These are phyloP conservation scores for Argopecten irradians DNA, from an alignment of 1,140 invertebrate species.

Conservation along the genomic window DNA sequence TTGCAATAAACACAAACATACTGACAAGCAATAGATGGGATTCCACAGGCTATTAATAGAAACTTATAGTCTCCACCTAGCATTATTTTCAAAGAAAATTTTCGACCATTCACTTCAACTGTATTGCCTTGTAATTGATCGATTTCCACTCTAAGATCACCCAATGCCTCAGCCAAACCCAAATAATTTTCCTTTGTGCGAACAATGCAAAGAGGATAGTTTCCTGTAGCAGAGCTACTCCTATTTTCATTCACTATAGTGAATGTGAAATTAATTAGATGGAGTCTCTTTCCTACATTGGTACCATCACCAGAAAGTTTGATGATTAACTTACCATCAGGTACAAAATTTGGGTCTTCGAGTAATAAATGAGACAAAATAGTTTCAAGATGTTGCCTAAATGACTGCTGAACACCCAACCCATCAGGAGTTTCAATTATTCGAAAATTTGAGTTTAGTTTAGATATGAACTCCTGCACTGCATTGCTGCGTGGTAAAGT, in stretches of 20 bases:
- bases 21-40: neutral
- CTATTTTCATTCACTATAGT: neutral
- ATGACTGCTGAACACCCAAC: neutral
- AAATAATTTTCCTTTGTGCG: neutral
- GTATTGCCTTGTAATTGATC: neutral
- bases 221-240: neutral
- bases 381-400: neutral
- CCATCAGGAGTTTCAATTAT: neutral
- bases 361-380: neutral
- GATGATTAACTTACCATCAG: neutral
- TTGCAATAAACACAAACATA: neutral
- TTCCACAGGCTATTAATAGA: neutral
- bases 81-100: neutral
- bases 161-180: neutral
- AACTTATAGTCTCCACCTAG: neutral
- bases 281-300: neutral
- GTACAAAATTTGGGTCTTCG: neutral
- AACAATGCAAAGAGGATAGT: neutral
- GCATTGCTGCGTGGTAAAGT: neutral
- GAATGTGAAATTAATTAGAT: neutral
- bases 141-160: neutral
- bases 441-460: neutral
- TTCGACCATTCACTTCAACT: neutral
- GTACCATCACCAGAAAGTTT: neutral
- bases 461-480: neutral